Percentiles rank a stretch among this genome's conserved stretches.
phyloP scores from a whole-genome alignment of 2,113 vertebrate species.

The Calyptomena viridis region DNA sequence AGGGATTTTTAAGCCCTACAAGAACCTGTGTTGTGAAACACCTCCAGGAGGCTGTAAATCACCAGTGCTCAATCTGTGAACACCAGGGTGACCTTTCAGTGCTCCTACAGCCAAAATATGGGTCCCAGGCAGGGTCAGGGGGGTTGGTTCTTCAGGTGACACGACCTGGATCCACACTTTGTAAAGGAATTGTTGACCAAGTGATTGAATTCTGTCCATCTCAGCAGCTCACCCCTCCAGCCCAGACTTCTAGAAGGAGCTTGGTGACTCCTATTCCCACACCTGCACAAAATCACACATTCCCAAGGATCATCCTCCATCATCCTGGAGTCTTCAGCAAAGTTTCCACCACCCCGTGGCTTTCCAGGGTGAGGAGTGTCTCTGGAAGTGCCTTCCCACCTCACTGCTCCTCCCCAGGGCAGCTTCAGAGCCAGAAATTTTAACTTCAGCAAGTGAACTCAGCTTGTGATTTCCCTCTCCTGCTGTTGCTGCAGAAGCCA shows the following conservation, averaged over 20 bases:
- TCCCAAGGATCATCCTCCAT: not conserved
- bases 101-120: not conserved
- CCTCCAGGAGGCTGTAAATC: not conserved
- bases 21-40: not conserved
- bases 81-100: not conserved
- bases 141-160: too few species aligned
- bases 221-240: not conserved
- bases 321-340: not conserved
- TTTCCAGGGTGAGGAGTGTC: not conserved
- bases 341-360: rapidly evolving
- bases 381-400: not conserved
- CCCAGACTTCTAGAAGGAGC: not conserved
- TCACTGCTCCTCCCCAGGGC: not conserved
- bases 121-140: not conserved
- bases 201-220: not conserved
- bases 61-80: not conserved
- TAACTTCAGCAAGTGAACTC: not conserved
- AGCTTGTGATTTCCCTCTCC: not conserved
- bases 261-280: not conserved
- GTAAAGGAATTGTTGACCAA: not conserved
- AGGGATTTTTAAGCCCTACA: not conserved
- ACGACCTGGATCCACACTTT: not conserved
- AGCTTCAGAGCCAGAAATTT: not conserved
- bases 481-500: not conserved
- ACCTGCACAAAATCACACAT: not conserved